Conservation (phyloP, 2,888 invertebrate genomes). For the Pasiphila rectangulata region DNA sequence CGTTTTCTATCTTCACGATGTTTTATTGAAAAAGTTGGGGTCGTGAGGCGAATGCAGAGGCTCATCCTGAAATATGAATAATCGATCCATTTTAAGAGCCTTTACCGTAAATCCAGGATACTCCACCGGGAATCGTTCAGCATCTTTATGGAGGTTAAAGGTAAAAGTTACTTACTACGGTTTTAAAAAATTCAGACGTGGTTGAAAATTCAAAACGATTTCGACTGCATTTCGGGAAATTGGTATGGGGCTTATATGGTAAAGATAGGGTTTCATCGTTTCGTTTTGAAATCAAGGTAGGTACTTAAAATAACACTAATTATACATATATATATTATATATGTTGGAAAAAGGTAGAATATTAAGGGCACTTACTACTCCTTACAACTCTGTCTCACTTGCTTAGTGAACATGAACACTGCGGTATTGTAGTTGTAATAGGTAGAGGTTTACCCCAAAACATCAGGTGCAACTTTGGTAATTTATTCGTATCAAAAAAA, state of each 20-base stretch:
- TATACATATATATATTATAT: too few relatives aligned
- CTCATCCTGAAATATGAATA: slow-evolving; percentile 73
- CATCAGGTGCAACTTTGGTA: too few relatives aligned
- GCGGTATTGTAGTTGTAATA: too few relatives aligned
- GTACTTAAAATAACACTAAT: too few relatives aligned
- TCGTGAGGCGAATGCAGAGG: slow-evolving; percentile 71
- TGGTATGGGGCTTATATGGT: slow-evolving; percentile 11
- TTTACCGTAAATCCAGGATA: slow-evolving; percentile 43
- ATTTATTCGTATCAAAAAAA: too few relatives aligned
- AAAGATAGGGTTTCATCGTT: too few relatives aligned
- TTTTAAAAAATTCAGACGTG: slow-evolving; percentile 14
- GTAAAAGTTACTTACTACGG: slow-evolving; percentile 27
- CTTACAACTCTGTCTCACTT: too few relatives aligned
- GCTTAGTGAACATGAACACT: too few relatives aligned
- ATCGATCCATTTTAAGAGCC: slow-evolving; percentile 43
- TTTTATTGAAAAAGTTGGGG: slow-evolving; percentile 78
- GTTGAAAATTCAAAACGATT: slow-evolving; percentile 13
- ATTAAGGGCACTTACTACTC: too few relatives aligned
- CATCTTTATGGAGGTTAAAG: slow-evolving; percentile 41
- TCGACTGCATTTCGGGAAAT: slow-evolving; percentile 8
- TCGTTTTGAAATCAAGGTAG: too few relatives aligned
- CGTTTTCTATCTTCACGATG: slow-evolving; percentile 58
- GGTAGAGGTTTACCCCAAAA: too few relatives aligned
- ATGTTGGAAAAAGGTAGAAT: too few relatives aligned
- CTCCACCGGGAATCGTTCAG: slow-evolving; percentile 34